phyloP scores from a whole-genome alignment of 92 coral and sea anemone genomes.

The Epizoanthus fatuus region DNA sequence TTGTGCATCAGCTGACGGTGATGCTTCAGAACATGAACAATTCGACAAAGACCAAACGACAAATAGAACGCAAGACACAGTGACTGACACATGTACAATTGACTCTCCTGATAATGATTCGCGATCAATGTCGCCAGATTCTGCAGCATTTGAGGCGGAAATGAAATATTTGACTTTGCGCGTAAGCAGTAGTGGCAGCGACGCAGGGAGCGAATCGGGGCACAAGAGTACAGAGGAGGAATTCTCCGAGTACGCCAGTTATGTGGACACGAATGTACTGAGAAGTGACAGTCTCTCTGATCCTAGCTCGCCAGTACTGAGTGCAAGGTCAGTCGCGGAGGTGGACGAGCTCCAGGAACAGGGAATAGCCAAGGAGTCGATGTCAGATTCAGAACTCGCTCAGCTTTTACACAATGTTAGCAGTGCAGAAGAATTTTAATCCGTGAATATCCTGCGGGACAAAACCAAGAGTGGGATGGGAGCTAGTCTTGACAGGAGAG shows the following conservation, averaged over 20 bases:
- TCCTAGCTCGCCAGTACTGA: slow-evolving; percentile 14
- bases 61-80: background rate
- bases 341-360: background rate
- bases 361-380: slow-evolving; percentile 23
- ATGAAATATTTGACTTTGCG: slow-evolving; percentile 7
- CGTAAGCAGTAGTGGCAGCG: slow-evolving; percentile 21
- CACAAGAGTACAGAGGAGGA: slow-evolving; percentile 19
- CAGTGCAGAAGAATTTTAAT: slow-evolving; percentile 52
- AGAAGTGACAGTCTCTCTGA: background rate
- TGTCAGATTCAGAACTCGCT: slow-evolving; percentile 61
- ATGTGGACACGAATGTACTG: slow-evolving; percentile 25
- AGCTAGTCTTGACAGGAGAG: no score
- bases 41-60: background rate
- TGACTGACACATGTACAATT: background rate
- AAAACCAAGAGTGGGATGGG: no score
- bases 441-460: no score
- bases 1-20: background rate
- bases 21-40: background rate
- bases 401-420: slow-evolving; percentile 49
- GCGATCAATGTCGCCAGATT: slow-evolving; percentile 13
- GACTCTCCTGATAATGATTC: background rate
- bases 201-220: slow-evolving; percentile 34
- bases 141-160: slow-evolving; percentile 38
- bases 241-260: slow-evolving; percentile 27
- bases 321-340: background rate